phyloP scores from a whole-genome alignment of 2,113 vertebrate species.

The Hippotragus niger region DNA sequence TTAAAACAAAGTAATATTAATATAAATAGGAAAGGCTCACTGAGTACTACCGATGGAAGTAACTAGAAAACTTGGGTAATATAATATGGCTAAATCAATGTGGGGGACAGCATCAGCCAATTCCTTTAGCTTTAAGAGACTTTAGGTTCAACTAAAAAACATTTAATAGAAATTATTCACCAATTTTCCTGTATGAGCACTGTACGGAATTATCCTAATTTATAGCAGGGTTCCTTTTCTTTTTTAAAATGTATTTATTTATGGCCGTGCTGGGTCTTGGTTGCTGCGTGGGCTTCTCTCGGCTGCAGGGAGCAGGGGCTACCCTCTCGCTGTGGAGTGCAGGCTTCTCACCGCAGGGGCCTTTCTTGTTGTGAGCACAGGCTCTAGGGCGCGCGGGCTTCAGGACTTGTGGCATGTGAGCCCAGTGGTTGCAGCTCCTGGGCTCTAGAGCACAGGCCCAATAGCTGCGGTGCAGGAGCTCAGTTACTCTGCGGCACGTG shows the following conservation, averaged over 20 bases:
- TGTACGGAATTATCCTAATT: not conserved
- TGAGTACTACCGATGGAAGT: not conserved
- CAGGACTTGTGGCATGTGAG: not conserved
- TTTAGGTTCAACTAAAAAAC: not conserved
- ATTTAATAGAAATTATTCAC: not conserved
- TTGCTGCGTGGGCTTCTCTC: not conserved
- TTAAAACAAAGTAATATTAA: not conserved
- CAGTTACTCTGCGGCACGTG: not conserved
- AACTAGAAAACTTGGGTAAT: not conserved
- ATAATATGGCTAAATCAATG: not conserved
- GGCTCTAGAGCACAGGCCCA: not conserved
- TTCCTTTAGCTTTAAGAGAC: not conserved
- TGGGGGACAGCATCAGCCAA: not conserved
- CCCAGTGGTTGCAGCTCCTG: not conserved
- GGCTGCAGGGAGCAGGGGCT: not conserved
- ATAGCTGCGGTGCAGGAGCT: not conserved
- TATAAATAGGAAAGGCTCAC: not conserved
- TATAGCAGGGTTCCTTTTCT: not conserved
- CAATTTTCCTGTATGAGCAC: not conserved
- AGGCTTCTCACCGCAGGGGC: not conserved
- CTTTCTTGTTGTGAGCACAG: not conserved
- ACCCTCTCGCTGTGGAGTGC: accelerated
- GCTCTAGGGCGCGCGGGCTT: accelerated
- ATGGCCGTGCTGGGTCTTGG: not conserved
- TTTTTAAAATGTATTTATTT: not conserved